These are phyloP conservation scores for Hyles vespertilio DNA, from an alignment of 1,140 invertebrate genomes.

Conservation along the genomic window DNA sequence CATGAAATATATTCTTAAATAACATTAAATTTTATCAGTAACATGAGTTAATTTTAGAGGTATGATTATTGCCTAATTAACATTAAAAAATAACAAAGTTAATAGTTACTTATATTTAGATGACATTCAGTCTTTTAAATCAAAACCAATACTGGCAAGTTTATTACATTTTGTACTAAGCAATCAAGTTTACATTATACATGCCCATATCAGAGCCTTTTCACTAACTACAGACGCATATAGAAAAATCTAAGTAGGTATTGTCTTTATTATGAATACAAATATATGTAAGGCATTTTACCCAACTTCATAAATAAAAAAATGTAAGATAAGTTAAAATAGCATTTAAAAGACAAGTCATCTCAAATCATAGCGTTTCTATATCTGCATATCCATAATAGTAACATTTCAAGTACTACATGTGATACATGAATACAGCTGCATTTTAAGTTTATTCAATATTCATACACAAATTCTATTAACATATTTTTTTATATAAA, in stretches of 20 bases:
- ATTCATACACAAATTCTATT: background rate
- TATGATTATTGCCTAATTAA: slow-evolving; percentile 5
- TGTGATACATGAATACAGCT: too few relatives aligned
- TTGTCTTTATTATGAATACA: too few relatives aligned
- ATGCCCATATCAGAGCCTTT: slow-evolving; percentile 50
- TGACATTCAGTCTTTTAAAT: slow-evolving; percentile 74
- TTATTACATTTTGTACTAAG: slow-evolving; percentile 73
- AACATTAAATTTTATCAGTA: slow-evolving; percentile 5
- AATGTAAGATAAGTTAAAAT: too few relatives aligned
- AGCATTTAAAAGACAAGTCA: too few relatives aligned
- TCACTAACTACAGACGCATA: slow-evolving; percentile 45
- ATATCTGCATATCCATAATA: too few relatives aligned
- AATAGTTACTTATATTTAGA: slow-evolving; percentile 43
- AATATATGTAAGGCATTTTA: too few relatives aligned
- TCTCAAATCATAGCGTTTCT: too few relatives aligned
- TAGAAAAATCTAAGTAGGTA: slow-evolving; percentile 8
- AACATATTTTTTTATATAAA: background rate
- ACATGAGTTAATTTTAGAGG: too few relatives aligned
- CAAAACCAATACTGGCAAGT: slow-evolving; percentile 75
- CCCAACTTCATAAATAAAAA: too few relatives aligned
- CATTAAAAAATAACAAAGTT: slow-evolving; percentile 20
- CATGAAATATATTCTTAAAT: slow-evolving; percentile 19
- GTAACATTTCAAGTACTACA: too few relatives aligned
- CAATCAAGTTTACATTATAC: slow-evolving; percentile 49
- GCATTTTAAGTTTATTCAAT: too few relatives aligned